These are phyloP conservation scores for Thalassarche chlororhynchos DNA, from an alignment of 2,113 vertebrate genomes.

Conservation along the genomic window DNA sequence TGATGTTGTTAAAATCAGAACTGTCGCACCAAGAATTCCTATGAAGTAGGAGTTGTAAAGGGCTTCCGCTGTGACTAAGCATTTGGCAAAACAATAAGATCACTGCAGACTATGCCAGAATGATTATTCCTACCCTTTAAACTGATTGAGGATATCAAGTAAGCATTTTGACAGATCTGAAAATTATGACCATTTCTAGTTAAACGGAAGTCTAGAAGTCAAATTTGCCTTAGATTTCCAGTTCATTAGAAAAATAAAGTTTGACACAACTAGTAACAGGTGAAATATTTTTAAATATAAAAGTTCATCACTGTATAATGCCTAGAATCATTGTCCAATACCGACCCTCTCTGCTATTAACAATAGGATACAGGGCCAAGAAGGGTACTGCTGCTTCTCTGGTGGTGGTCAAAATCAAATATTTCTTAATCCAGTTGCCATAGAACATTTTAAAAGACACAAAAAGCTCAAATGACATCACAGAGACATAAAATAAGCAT, in stretches of 20 bases:
- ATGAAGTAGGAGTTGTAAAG: slow-evolving; percentile 60
- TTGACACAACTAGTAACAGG: not conserved
- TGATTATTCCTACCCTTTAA: slow-evolving; percentile 48
- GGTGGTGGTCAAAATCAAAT: not conserved
- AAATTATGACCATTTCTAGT: not conserved
- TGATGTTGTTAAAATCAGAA: slow-evolving; percentile 71
- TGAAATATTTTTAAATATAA: not conserved
- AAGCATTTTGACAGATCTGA: slow-evolving; percentile 42
- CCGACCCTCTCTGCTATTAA: not conserved
- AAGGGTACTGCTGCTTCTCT: not conserved
- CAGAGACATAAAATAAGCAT: not conserved
- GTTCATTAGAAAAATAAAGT: not conserved
- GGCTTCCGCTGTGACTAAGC: slow-evolving; percentile 65
- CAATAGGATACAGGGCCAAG: not conserved
- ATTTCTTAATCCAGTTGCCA: not conserved
- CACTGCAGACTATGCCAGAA: slow-evolving; percentile 37
- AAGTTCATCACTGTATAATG: not conserved
- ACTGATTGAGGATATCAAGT: slow-evolving; percentile 18
- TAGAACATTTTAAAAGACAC: not conserved
- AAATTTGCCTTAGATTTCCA: not conserved
- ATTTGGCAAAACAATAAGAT: slow-evolving; percentile 67
- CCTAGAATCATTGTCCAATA: not conserved
- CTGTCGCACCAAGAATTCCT: not conserved
- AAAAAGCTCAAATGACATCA: not conserved
- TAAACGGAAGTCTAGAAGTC: not conserved